Conservation (phyloP, 2,888 invertebrate species). For the Idaea straminata region DNA sequence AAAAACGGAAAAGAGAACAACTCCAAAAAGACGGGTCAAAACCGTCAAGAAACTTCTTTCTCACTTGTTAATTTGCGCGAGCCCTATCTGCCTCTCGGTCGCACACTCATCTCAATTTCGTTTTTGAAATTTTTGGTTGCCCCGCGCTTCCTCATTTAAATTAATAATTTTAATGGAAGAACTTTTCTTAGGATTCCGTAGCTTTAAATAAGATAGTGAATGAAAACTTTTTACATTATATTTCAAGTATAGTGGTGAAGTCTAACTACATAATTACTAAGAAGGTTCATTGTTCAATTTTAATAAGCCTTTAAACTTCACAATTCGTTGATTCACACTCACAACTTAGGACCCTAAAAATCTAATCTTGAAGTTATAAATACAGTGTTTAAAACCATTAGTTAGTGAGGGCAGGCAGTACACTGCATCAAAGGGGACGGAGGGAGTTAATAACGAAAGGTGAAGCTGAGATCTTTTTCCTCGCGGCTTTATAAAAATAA, state of each 20-base stretch:
- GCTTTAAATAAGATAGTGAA: neutral
- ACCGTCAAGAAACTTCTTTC: conserved; percentile 48
- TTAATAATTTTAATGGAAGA: conserved; percentile 61
- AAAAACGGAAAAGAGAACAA: conserved; percentile 80
- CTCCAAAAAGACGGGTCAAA: conserved; percentile 62
- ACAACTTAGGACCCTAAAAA: no score
- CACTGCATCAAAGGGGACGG: conserved; percentile 67
- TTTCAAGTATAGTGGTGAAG: neutral
- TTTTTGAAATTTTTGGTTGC: conserved; percentile 59
- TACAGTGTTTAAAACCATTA: conserved; percentile 70
- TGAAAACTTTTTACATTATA: neutral
- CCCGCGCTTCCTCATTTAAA: conserved; percentile 52
- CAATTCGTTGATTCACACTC: conserved; percentile 37
- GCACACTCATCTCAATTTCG: conserved; percentile 56
- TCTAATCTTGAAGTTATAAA: conserved; percentile 35
- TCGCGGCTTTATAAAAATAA: conserved; percentile 61
- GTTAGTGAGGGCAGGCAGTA: conserved; percentile 48
- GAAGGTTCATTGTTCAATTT: conserved; percentile 23
- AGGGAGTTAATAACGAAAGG: conserved; percentile 73
- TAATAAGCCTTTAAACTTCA: conserved; percentile 13
- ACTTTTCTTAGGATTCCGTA: conserved; percentile 31
- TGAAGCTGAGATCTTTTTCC: conserved; percentile 66
- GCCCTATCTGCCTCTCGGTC: conserved; percentile 42
- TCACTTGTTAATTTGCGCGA: conserved; percentile 40
- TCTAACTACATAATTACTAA: neutral